Evolutionary conservation across 2,113 vertebrate genomes (phyloP).

Genomic region (Nicator chloris): DNA sequence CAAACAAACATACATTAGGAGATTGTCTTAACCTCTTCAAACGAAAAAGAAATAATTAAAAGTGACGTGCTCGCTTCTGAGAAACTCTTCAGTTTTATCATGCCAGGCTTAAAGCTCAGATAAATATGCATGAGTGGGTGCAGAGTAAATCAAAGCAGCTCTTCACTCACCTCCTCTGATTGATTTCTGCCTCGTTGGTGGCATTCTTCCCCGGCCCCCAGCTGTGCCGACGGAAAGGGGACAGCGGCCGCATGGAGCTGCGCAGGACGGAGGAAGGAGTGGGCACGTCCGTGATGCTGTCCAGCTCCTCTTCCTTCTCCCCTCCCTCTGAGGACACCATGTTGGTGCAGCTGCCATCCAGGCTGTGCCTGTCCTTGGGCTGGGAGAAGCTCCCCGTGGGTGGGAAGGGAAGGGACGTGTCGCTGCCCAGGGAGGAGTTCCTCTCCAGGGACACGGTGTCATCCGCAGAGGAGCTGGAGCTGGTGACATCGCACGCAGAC

Average conservation of each 20-base stretch:
- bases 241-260: conserved; percentile 80
- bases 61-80: not conserved
- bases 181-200: conserved; percentile 85
- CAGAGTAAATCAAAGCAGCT: not conserved
- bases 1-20: not conserved
- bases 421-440: conserved; percentile 80
- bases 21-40: not conserved
- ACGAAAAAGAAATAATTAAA: not conserved
- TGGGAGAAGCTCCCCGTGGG: not conserved
- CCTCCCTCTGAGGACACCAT: conserved; percentile 48
- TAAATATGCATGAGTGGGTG: not conserved
- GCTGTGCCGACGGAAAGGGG: conserved; percentile 92
- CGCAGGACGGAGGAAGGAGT: conserved; percentile 71
- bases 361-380: conserved; percentile 66
- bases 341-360: conserved; percentile 67
- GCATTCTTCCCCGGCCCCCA: conserved; percentile 94
- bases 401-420: conserved; percentile 72
- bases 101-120: not conserved
- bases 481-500: conserved; percentile 72
- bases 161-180: conserved; percentile 86
- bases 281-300: conserved; percentile 86
- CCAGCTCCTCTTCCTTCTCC: conserved; percentile 89
- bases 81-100: not conserved
- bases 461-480: conserved; percentile 89
- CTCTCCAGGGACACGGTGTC: conserved; percentile 85